These are phyloP conservation scores for Tuberolachnus salignus DNA, from an alignment of 2,888 invertebrate species.

Conservation along the genomic window DNA sequence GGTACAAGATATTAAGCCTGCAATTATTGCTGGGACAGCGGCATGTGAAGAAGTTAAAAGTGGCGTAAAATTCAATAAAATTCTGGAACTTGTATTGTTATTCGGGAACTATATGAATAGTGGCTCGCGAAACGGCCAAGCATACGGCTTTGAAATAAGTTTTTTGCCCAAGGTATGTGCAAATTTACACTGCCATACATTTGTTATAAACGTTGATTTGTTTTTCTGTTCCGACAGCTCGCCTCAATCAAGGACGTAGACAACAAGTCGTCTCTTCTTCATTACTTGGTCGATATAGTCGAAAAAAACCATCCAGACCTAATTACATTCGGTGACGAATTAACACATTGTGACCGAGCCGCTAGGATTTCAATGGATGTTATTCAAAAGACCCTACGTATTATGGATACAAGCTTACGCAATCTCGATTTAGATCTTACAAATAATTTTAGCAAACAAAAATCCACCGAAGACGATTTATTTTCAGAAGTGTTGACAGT, in stretches of 20 bases:
- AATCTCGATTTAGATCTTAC: conserved; percentile 86
- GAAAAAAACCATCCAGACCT: conserved; percentile 88
- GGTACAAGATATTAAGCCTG: conserved; percentile 85
- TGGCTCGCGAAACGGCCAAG: conserved; percentile 90
- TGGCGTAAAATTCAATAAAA: conserved; percentile 80
- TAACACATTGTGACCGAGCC: conserved; percentile 82
- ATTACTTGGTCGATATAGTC: conserved; percentile 86
- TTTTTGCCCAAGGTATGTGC: conserved; percentile 84
- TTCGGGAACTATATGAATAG: conserved; percentile 97
- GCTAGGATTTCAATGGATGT: conserved; percentile 72
- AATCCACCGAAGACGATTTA: conserved; percentile 75
- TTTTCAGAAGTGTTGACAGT: conserved; percentile 89
- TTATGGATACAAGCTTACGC: conserved; percentile 86
- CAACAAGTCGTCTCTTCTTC: conserved; percentile 89
- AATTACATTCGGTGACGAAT: conserved; percentile 81
- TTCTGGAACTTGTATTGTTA: conserved; percentile 85
- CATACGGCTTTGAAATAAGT: conserved; percentile 95
- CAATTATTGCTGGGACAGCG: conserved; percentile 91
- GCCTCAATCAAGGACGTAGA: conserved; percentile 91
- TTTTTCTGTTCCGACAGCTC: conserved; percentile 66
- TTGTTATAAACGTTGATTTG: background rate
- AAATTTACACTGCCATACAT: background rate
- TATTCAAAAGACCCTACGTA: conserved; percentile 78
- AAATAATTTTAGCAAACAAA: conserved; percentile 79
- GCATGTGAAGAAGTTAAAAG: conserved; percentile 92